phyloP scores from a whole-genome alignment of 1,140 invertebrate species.

The Penaeus chinensis region DNA sequence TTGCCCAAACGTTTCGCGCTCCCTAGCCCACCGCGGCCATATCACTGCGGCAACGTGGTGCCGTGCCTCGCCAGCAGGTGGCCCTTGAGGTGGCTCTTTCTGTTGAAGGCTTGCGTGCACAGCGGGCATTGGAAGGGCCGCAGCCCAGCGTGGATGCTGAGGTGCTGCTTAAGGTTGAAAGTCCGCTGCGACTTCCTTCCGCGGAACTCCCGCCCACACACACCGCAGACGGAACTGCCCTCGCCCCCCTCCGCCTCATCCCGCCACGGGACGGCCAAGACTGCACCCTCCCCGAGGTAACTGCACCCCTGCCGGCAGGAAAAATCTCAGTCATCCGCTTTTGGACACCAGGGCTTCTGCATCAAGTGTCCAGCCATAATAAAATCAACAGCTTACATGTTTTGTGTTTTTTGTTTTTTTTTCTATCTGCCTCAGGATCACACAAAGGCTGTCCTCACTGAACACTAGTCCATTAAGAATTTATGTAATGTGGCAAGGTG shows the following conservation, averaged over 20 bases:
- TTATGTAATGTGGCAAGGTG: conserved; percentile 60
- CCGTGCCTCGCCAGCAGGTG: conserved; percentile 52
- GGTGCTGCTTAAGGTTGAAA: conserved; percentile 64
- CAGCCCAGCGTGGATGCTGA: conserved; percentile 71
- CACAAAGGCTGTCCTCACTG: not conserved
- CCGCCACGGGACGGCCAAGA: conserved; percentile 30
- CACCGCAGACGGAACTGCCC: conserved; percentile 52
- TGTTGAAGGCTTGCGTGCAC: conserved; percentile 74
- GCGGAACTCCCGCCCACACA: conserved; percentile 59
- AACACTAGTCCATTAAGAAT: not conserved
- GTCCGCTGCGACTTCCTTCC: conserved; percentile 59
- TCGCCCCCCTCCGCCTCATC: conserved; percentile 46
- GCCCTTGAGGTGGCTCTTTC: conserved; percentile 67
- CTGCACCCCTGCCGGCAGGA: conserved; percentile 55
- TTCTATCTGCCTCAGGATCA: not conserved
- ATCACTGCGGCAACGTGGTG: conserved; percentile 46
- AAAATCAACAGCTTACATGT: no score
- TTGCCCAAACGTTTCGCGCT: not conserved
- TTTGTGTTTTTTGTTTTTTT: no score
- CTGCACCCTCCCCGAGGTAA: conserved; percentile 50
- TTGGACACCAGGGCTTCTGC: not conserved
- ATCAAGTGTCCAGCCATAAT: no score
- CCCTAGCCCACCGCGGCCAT: not conserved
- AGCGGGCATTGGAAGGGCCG: conserved; percentile 74
- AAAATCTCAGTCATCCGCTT: conserved; percentile 49